Evolutionary conservation across 2,797 vertebrate species (phyloP), one percentile per base, ranked within the genome.

Genomic region (Acanthopagrus latus): DNA sequence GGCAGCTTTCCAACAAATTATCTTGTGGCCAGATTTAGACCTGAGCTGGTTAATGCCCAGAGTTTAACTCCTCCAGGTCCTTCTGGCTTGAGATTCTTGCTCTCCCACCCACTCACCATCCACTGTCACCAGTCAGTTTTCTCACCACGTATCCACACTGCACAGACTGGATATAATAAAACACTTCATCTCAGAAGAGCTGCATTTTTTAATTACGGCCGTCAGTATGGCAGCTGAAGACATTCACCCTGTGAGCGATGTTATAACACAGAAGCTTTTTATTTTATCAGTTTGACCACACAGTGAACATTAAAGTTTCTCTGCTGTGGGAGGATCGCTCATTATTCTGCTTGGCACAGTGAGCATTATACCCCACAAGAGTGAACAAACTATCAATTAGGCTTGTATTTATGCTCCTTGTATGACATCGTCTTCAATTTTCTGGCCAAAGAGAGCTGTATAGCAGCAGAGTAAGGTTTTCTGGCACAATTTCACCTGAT

Each of bases 41-140:
- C 81, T 94, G 93, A 94, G 93, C 94, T 91, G 74, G 82, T 90
- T 95, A 93, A 93, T 89, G 81, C 93, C 23, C 58, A 54, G 86
- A 90, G 84, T 92, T 93, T 75, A 93, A 91, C 82, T 91, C 86
- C 73, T 88, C 74, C 81, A 78, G 80, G 81, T 87, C 76, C 84
- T 88, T 86, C 73, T 90, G 78, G 81, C 74, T 81, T 60, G n/a
- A 16, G 33, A 64, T 82, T 71, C 44, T 44, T 72, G 69, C 58
- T 17, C 43, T 68, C 33, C 73, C 67, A 68, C 56, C 68, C 64
- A 68, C 79, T 83, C 76, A 65, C 52, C 33, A n/a, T 77, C 64
- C 70, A 64, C 68, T 57, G 47, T 74, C 71, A 76, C 27, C 52
- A 48, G 57, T 18, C 47, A 57, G 46, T 58, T 59, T 59, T 63